Evolutionary conservation across 2,113 vertebrate genomes (phyloP).

Genomic region (Cephalopterus ornatus): DNA sequence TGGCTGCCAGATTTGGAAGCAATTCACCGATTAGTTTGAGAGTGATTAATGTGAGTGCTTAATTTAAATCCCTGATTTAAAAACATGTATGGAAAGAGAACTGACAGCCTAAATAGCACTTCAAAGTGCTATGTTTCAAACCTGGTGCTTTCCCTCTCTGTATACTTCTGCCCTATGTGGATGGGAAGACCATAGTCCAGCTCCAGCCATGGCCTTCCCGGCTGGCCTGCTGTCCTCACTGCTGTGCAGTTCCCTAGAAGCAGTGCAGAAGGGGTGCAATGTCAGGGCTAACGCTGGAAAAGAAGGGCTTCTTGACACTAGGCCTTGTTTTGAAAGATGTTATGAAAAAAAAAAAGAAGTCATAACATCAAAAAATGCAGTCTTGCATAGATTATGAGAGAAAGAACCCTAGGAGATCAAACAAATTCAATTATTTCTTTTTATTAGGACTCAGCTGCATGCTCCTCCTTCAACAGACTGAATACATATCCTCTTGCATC

Average conservation of each 20-base stretch:
- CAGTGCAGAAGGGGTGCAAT: not conserved
- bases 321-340: not conserved
- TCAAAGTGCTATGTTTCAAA: not conserved
- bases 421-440: not conserved
- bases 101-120: not conserved
- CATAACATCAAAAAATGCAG: not conserved
- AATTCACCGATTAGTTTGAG: constrained; percentile 9
- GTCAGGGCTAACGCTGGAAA: not conserved
- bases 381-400: not conserved
- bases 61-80: constrained; percentile 3
- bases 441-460: not conserved
- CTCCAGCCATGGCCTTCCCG: not conserved
- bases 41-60: not conserved
- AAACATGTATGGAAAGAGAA: not conserved
- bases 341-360: not conserved
- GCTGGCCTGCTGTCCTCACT: not conserved
- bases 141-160: not conserved
- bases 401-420: not conserved
- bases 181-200: not conserved
- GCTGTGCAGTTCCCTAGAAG: not conserved
- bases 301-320: not conserved
- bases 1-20: not conserved
- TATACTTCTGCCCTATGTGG: not conserved
- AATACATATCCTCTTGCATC: not conserved
- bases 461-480: not conserved